Base-by-base conservation (phyloP, 1,140 invertebrate genomes). In the Caerostris darwini region DNA sequence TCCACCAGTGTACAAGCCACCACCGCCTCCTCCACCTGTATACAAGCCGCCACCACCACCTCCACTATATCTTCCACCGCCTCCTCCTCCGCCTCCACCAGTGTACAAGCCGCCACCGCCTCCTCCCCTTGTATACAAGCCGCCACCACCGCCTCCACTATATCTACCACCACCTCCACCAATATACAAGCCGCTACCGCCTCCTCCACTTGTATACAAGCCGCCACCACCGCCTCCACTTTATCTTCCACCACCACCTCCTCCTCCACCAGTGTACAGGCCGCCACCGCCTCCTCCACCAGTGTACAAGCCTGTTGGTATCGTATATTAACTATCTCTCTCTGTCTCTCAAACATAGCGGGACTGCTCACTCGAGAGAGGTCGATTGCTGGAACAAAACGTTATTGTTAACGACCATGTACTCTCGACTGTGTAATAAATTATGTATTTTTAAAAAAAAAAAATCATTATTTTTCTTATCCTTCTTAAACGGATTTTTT, bases 401-500 rank as follows among this genome's bases (percentile, higher is more conserved):
- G 34, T 34, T 50, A 14, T 53, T 77, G 71, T 12, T 77, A 12
- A 19, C 53, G n/a, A 77, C 34, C 19, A 77, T 77, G 71, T 53
- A 77, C 50, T 77, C 71, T 77, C 19, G 71, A 77, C 10, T 12
- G 71, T n/a, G 34, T 77, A 77, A 77, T 77, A 77, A 77, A 77
- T 53, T 34, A 34, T 77, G 7, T 50, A 12, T 10, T 53, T 53
- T 77, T 34, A 12, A 50, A 53, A 77, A n/a, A 77, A 50, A 50
- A 77, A 77, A 34, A 5, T 53, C 34, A 34, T 34, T 34, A 34
- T 34, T 34, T 34, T 34, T 34, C 34, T 34, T 34, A 34, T 34
- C 34, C 34, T 34, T 34, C 34, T 34, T 34, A 34, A 34, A 34
- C 34, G 34, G 34, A 34, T 34, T 34, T 34, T 34, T 34, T 34